Conservation (phyloP, 64 coral and sea anemone genomes). For the Anthopleura sola region DNA sequence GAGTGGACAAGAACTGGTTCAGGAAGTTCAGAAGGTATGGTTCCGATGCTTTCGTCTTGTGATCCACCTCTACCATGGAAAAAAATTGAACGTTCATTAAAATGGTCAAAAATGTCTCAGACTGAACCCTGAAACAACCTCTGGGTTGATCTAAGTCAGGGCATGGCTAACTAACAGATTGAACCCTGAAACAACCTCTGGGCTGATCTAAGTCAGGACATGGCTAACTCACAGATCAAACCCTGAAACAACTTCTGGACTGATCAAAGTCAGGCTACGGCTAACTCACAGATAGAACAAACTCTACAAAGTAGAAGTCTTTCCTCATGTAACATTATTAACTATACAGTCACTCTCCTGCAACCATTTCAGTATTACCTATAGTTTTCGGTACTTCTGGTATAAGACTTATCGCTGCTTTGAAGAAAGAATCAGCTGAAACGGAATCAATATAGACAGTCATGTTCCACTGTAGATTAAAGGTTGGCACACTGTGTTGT, state of each 20-base stretch:
- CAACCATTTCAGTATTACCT: constrained; percentile 45
- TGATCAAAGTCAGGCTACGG: no score
- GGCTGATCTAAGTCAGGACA: no score
- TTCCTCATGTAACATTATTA: background rate
- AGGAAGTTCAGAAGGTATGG: constrained; percentile 73
- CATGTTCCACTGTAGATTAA: background rate
- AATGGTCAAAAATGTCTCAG: no score
- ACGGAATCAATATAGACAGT: background rate
- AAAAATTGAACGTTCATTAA: background rate
- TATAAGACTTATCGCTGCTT: constrained; percentile 79
- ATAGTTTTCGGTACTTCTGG: constrained; percentile 88
- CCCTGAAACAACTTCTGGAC: no score
- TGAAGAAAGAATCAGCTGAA: constrained; percentile 92
- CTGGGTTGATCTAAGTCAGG: no score
- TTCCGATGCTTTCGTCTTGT: constrained; percentile 84
- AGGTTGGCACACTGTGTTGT: no score
- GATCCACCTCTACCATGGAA: constrained; percentile 73
- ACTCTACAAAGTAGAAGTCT: background rate
- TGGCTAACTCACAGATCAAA: no score
- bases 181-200: no score
- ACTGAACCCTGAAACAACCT: no score
- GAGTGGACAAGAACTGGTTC: constrained; percentile 82
- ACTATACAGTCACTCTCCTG: background rate
- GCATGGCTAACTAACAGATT: no score
- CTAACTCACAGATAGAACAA: no score